Evolutionary conservation across 64 coral and sea anemone species (phyloP).

Genomic region (Dendrophyllia cribrosa): DNA sequence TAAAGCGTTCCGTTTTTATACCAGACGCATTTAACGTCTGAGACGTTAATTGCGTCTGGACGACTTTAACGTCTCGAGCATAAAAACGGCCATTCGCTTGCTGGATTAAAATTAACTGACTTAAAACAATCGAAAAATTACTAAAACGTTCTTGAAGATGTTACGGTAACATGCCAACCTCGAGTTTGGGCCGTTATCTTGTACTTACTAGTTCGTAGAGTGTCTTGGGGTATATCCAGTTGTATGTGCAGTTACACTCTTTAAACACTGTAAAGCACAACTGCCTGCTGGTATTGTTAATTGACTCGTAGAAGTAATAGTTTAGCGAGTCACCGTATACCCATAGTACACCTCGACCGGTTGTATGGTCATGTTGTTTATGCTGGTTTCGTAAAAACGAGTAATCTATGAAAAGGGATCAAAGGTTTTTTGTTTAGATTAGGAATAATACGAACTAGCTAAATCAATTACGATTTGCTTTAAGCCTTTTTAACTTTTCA

Average conservation of each 20-base stretch:
- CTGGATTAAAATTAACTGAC: too few relatives aligned
- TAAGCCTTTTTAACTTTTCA: background rate
- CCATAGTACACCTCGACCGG: conserved; percentile 72
- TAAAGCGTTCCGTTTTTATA: too few relatives aligned
- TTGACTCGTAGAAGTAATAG: conserved; percentile 76
- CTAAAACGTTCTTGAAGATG: too few relatives aligned
- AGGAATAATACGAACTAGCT: background rate
- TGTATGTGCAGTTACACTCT: conserved; percentile 72
- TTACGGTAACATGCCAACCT: too few relatives aligned
- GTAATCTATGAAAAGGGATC: background rate
- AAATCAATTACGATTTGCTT: too few relatives aligned
- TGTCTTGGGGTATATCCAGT: conserved; percentile 93
- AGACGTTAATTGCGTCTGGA: too few relatives aligned
- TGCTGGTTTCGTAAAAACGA: background rate
- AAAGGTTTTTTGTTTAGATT: too few relatives aligned
- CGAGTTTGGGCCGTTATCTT: too few relatives aligned
- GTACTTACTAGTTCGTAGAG: conserved; percentile 77
- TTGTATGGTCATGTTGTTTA: conserved; percentile 35
- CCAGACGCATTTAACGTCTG: too few relatives aligned
- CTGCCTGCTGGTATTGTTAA: conserved; percentile 23
- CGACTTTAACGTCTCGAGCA: too few relatives aligned
- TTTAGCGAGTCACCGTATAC: conserved; percentile 86
- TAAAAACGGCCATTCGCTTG: too few relatives aligned
- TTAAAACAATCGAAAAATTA: too few relatives aligned
- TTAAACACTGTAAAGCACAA: conserved; percentile 70